Base-by-base conservation (phyloP, 2,888 invertebrate species). In the Cryptus viduatorius region DNA sequence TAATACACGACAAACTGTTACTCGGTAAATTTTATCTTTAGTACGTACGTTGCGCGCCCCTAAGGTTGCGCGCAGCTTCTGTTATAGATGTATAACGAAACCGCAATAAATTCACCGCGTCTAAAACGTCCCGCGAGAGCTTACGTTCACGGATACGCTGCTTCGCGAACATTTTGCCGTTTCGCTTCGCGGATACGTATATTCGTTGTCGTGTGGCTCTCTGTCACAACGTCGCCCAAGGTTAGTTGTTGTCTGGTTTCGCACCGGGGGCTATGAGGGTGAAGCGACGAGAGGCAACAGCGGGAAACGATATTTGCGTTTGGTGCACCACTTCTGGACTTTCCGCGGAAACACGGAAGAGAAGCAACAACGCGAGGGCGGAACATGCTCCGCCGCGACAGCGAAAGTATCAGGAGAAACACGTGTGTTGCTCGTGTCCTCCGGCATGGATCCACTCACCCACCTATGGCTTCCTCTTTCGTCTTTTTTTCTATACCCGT, bases 381-480 rank as follows among this genome's bases (percentile, higher is more conserved):
- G 73, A 29, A 61, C 44, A 61, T 61, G 56, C 56, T 10, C 48
- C 61, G 72, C 16, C 46, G 68, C 69, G 48, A 46, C 79, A 50
- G 46, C 73, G 59, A 72, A 80, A 72, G 65, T 72, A 37, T 64
- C 46, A 68, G 31, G 61, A 83, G 68, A 68, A 48, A 86, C 67
- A 82, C 81, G 64, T 67, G 81, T 64, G 71, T 69, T 64, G 61
- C 68, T 78, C 78, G 73, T 77, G 48, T 68, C 79, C 84, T 76
- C 82, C 46, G 72, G 86, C 82, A 44, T 29, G 72, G 29, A 68
- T 42, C 42, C 56, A 68, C 71, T 69, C 24, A 37, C 68, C 75
- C 10, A 64, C 46, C 69, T 12, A 73, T 75, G 46, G 56, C 37
- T 48, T 72, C 48, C 68, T 67, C 59, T 48, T 3, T n/a, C 8